Base-by-base conservation (phyloP, 2,888 invertebrate species). In the Dyspetes luteomarginatus region DNA sequence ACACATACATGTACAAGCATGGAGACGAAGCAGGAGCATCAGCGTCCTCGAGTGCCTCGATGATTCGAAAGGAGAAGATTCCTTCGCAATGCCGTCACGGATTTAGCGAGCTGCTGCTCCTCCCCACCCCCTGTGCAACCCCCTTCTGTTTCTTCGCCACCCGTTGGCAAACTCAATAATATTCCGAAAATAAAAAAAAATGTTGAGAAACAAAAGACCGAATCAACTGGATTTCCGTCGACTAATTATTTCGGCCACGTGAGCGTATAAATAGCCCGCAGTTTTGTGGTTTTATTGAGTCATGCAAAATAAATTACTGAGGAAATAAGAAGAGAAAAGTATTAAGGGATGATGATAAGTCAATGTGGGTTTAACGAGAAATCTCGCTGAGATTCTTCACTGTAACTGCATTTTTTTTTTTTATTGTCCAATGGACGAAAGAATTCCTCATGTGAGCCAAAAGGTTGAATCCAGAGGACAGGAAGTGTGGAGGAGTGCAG, bases 11-110 rank as follows among this genome's bases (percentile, higher is more conserved):
- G 30, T 50, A 3, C 48, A 22, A 26, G 50, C 52, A 30, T 50
- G 15, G 48, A n/a, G n/a, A n/a, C n/a, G n/a, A n/a, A 55, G 69
- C 65, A 43, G 55, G 58, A 75, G 48, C 74, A 81, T 82, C 83
- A 62, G 72, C 83, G 87, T 85, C 86, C 86, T 86, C 86, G 89
- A 85, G 86, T 84, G 79, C 83, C 82, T 55, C 67, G 83, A 85
- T 85, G 86, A 89, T 89, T 89, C 85, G 89, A 88, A 89, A 88
- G 89, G 88, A 88, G 76, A 80, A 76, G 88, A 89, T 90, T 89
- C 89, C 86, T 87, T 80, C 84, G 85, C 83, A 84, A 85, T 89
- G 89, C 79, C 85, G 90, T 90, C 89, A 90, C 81, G 86, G 86
- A 87, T 87, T 88, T 86, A 84, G 86, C 85, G 87, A 86, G 87